A percentile compares a stretch with the other conserved stretches of the same genome.
Evolutionary conservation across 2,888 invertebrate genomes (phyloP).

Genomic region (Cephus runcator): DNA sequence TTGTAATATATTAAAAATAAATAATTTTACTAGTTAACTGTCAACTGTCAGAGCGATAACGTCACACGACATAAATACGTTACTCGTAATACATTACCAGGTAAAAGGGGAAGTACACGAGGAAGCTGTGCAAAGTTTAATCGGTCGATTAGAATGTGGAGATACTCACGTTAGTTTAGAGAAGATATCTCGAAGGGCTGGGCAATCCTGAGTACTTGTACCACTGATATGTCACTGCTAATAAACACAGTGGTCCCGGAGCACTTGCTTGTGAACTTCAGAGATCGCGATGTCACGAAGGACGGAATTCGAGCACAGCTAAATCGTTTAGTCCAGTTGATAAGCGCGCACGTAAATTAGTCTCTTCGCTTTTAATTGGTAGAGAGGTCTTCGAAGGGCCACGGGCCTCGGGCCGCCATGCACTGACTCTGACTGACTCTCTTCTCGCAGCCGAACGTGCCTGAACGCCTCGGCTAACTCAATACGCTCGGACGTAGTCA

Average conservation of each 20-base stretch:
- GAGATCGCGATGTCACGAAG: neutral
- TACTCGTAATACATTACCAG: neutral
- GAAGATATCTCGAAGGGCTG: neutral
- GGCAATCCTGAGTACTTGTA: neutral
- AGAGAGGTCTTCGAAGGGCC: neutral
- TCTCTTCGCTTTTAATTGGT: neutral
- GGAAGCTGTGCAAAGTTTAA: neutral
- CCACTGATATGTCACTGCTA: neutral
- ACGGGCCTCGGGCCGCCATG: slow-evolving; percentile 57
- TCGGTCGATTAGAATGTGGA: neutral
- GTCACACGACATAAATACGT: neutral
- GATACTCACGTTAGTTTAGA: neutral
- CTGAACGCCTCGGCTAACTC: neutral
- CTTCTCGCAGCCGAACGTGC: slow-evolving; percentile 23
- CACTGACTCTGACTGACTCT: slow-evolving; percentile 50
- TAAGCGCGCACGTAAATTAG: neutral
- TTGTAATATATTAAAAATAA: neutral
- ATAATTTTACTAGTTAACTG: neutral
- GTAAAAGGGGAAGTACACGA: neutral
- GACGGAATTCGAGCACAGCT: neutral
- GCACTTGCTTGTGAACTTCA: neutral
- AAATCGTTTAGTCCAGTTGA: neutral
- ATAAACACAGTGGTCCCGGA: neutral
- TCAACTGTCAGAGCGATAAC: neutral
- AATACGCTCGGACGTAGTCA: neutral